Evolutionary conservation across 2,797 vertebrate genomes (phyloP), one percentile per base, ranked within the genome.

Genomic region (Rhabdomys pumilio): DNA sequence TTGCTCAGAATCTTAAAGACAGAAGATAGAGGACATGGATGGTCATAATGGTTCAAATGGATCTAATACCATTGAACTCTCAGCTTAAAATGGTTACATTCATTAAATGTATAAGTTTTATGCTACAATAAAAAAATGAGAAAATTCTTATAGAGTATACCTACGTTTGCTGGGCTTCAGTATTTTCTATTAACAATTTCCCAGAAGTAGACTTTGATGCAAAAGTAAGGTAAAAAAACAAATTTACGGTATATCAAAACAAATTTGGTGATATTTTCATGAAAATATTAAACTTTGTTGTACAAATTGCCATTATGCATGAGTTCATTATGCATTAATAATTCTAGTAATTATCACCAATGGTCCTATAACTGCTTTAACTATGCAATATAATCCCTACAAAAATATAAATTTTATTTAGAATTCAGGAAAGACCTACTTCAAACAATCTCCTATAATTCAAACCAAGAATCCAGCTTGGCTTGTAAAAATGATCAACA

Each of bases 401-500:
- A 63, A 90, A 95, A 88, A 93, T 69, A n/a, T 2, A 24, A 83
- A n/a, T 97, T 83, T 93, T 94, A 82, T 82, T 90, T 57, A 50
- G 29, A 10, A 73, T 82, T 94, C 79, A 69, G 84, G 69, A 0
- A 22, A 97, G 85, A 63, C 2, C 3, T 44, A 79, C 11, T 69
- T 77, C 14, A 85, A 95, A 94, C 34, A 5, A 93, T 91, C 55
- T 57, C 17, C 14, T 73, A 3, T 81, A 34, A 75, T 34, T 95
- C 59, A 76, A 95, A 53, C 24, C 41, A 80, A 89, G 67, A 93
- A 55, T 41, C 85, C 93, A 63, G 3, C 12, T 61, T 12, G 90
- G 83, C 55, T 94, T 38, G 76, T 91, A 85, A 67, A 91, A 96
- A 85, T 59, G 10, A 95, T 91, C n/a, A 84, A 95, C 69, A 96